Conservation (phyloP, 92 coral and sea anemone genomes). For the Plumapathes pennacea region DNA sequence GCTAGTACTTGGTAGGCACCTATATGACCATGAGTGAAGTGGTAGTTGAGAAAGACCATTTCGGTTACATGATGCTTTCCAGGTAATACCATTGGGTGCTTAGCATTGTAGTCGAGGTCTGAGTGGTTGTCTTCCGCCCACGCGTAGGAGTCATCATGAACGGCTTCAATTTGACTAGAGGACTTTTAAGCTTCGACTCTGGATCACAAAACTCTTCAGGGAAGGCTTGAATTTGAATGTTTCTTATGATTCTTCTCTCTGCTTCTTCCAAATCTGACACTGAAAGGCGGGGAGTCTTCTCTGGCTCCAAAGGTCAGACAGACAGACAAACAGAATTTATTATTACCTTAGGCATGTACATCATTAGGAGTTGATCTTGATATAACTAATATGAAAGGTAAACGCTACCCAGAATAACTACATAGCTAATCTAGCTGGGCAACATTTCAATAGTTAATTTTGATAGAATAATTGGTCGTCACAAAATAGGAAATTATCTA, state of each 20-base stretch:
- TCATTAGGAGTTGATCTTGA: no score
- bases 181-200: background rate
- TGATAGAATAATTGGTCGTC: no score
- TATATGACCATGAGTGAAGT: conserved; percentile 23
- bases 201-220: conserved; percentile 3
- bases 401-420: no score
- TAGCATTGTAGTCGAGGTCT: conserved; percentile 12
- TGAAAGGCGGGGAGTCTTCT: no score
- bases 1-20: conserved; percentile 41
- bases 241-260: conserved; percentile 18
- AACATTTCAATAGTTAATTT: no score
- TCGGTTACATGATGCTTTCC: conserved; percentile 33
- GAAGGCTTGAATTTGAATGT: conserved; percentile 24
- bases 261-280: conserved; percentile 11
- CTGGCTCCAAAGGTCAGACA: no score
- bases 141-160: conserved; percentile 28
- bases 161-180: no score
- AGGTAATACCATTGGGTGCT: conserved; percentile 32
- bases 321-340: no score
- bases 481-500: no score
- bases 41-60: conserved; percentile 14
- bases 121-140: conserved; percentile 25
- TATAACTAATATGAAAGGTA: no score
- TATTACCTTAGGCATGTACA: no score
- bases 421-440: no score